Percentiles rank a stretch among this genome's conserved stretches.
phyloP scores from a whole-genome alignment of 1,140 invertebrate species.

The Papilio xuthus region DNA sequence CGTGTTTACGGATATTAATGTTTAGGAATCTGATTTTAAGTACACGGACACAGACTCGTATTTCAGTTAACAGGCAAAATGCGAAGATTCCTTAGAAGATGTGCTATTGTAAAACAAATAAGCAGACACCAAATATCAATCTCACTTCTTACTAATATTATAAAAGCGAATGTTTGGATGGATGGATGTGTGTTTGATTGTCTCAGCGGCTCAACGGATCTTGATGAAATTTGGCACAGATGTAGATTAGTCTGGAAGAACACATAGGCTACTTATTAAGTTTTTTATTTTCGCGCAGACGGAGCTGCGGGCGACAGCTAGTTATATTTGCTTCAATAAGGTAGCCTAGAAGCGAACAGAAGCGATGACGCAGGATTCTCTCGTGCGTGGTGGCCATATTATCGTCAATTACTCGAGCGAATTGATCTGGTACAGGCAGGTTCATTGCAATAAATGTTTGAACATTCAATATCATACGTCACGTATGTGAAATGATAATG shows the following conservation, averaged over 20 bases:
- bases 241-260: too few relatives aligned
- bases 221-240: too few relatives aligned
- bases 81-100: background rate
- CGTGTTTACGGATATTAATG: constrained; percentile 6
- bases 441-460: background rate
- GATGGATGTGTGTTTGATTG: too few relatives aligned
- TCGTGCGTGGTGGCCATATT: constrained; percentile 11
- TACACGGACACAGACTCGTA: background rate
- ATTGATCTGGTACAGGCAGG: constrained; percentile 13
- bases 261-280: too few relatives aligned
- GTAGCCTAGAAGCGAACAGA: background rate
- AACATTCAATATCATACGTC: background rate
- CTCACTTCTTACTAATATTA: too few relatives aligned
- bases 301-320: too few relatives aligned
- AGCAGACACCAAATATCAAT: background rate
- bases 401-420: background rate
- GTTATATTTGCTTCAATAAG: background rate
- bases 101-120: background rate
- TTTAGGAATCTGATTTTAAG: background rate
- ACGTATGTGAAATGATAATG: background rate
- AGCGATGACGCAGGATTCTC: background rate
- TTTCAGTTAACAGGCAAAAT: background rate
- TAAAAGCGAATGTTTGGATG: too few relatives aligned
- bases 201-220: too few relatives aligned
- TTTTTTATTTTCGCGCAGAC: too few relatives aligned